These are phyloP conservation scores for Alentia gelatinosa DNA, from an alignment of 2,888 invertebrate species.

Conservation along the genomic window DNA sequence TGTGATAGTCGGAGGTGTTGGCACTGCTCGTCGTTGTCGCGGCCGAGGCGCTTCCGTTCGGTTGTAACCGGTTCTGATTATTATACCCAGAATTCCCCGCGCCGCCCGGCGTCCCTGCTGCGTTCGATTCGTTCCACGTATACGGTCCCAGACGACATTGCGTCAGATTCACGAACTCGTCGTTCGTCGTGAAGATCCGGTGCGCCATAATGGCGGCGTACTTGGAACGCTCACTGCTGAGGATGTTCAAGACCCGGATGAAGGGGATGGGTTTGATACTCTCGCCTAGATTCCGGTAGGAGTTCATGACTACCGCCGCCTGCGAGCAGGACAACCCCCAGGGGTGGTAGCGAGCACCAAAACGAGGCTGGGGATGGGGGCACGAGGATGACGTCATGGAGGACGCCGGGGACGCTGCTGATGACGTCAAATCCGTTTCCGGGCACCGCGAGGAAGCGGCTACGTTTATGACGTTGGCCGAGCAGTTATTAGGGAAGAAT, in stretches of 20 bases:
- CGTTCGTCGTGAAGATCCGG: constrained; percentile 75
- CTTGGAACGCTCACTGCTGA: constrained; percentile 76
- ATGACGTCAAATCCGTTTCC: background rate
- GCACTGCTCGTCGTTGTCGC: background rate
- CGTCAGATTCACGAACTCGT: constrained; percentile 72
- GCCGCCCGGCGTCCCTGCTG: too few species aligned
- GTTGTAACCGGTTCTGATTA: background rate
- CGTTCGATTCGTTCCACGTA: background rate
- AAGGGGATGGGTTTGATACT: constrained; percentile 72
- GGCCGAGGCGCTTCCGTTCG: background rate
- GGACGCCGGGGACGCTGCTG: background rate
- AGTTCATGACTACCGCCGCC: constrained; percentile 56
- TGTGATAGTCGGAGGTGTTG: constrained; percentile 74
- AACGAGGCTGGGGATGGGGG: background rate
- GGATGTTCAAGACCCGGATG: constrained; percentile 72
- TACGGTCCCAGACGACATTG: background rate
- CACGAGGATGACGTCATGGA: background rate
- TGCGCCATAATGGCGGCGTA: constrained; percentile 77
- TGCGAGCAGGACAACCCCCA: constrained; percentile 21
- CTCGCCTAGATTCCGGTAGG: constrained; percentile 55
- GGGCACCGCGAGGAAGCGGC: background rate
- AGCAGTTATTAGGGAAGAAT: constrained; percentile 46
- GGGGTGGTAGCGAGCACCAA: constrained; percentile 37
- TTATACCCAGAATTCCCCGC: background rate
- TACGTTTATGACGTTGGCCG: constrained; percentile 31